Evolutionary conservation across 2,888 invertebrate species (phyloP), one percentile per base, ranked within the genome.

Genomic region (Chalcosyrphus nemorum): DNA sequence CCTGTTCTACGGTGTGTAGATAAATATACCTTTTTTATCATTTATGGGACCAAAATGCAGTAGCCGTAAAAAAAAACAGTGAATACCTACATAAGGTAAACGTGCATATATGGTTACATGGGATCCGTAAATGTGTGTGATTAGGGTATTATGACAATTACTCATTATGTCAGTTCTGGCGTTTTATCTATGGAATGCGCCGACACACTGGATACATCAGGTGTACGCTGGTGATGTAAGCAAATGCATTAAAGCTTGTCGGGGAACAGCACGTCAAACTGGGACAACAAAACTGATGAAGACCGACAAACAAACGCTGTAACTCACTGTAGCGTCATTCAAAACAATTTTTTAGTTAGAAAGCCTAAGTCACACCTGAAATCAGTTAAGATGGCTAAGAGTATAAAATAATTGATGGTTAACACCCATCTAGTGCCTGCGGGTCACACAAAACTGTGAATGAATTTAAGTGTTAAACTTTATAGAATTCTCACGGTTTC

Each of bases 11-110:
- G 3, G 5, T 43, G 2, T 29, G 19, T 63, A 56, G 57, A 43
- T 17, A 65, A 52, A 24, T 27, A 54, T 27, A n/a, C n/a, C n/a
- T 71, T 41, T 76, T 15, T 9, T 52, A n/a, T 66, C 38, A 32
- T 65, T 66, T 59, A 59, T 59, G 21, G 59, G 66, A 38, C 15
- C 24, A 38, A 50, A 47, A 27, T 57, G 50, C 29, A 29, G 11
- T 13, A 29, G n/a, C 57, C 57, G 15, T 45, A 66, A 24, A 9
- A 24, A n/a, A 19, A 15, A 52, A 32, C 5, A 41, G 6, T 13
- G n/a, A 38, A 17, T 27, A 41, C n/a, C 41, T 52, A 66, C 21
- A 21, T 5, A 38, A 17, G 13, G 38, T n/a, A n/a, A n/a, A n/a
- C n/a, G n/a, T n/a, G n/a, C 38, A 6, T 35, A 38, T 11, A 17